A percentile compares a stretch with the other conserved stretches of the same genome.
Evolutionary conservation across 2,888 invertebrate species (phyloP).

Genomic region (Pyrrhosoma nymphula): DNA sequence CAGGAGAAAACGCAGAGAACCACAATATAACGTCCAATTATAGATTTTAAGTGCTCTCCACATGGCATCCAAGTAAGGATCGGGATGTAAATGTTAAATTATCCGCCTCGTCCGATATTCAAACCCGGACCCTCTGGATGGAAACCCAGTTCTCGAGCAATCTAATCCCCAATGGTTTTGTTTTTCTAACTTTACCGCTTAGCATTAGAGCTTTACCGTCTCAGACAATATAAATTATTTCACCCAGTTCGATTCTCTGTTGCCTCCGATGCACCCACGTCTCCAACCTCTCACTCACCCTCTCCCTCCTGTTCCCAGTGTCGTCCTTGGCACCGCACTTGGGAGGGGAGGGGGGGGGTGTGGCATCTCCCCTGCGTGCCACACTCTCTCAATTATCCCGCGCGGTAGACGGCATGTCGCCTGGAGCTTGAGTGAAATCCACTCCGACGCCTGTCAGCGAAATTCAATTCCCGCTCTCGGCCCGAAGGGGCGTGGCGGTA

Average conservation of each 20-base stretch:
- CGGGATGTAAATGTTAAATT: no score
- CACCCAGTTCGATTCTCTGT: not conserved
- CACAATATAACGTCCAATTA: no score
- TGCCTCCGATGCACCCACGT: not conserved
- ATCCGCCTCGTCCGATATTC: no score
- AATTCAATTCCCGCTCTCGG: slow-evolving; percentile 43
- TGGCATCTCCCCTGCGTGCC: not conserved
- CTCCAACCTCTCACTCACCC: no score
- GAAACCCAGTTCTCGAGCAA: no score
- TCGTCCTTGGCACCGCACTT: slow-evolving; percentile 1
- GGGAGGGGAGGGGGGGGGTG: not conserved
- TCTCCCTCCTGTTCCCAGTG: not conserved
- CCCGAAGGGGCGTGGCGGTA: not conserved
- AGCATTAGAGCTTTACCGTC: no score
- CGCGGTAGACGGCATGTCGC: slow-evolving; percentile 19
- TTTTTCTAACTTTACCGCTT: no score
- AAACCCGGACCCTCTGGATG: no score
- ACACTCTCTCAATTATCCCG: slow-evolving; percentile 50
- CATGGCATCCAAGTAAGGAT: no score
- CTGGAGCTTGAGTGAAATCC: slow-evolving; percentile 43
- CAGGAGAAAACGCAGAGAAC: no score
- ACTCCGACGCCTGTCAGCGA: slow-evolving; percentile 53
- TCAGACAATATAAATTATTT: not conserved
- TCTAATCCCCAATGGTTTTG: no score
- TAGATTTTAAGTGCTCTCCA: no score